Base-by-base conservation (phyloP, 2,888 invertebrate genomes). In the Macrosoma leucophasiata region DNA sequence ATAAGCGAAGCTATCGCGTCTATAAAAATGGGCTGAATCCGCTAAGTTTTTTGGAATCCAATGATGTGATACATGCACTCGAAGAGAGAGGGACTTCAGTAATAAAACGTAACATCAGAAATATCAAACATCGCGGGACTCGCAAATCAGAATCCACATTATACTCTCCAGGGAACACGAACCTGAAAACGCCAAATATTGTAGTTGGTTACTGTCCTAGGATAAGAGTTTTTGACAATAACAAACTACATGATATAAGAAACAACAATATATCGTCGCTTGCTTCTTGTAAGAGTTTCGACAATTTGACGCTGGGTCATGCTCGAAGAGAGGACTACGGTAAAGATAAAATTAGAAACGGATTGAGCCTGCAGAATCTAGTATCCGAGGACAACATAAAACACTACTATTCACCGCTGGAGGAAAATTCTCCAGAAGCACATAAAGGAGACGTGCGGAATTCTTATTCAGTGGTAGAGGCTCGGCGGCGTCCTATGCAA, bases 1-100 rank as follows among this genome's bases (percentile, higher is more conserved):
- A 85, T 52, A 85, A 85, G 47, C 69, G 85, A 29, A 85, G 84
- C 50, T 85, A 85, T 53, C 75, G 75, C 33, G 84, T 85, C 17
- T 81, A 81, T 44, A 85, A 84, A 58, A 76, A 70, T 54, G 84
- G 84, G n/a, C 49, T 68, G 30, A 69, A 50, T 28, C 73, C 82
- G 10, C 48, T 73, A 33, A 58, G 49, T 27, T 52, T 74, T 41
- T 46, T 76, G 39, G 76, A 81, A 44, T 62, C 69, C 2, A 62
- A 59, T 35, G 72, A 73, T 44, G 70, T 75, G 25, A 50, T 77
- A 36, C 65, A 76, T 28, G 67, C 61, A 24, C 58, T 79, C 8
- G 82, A 78, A 53, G 79, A 70, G 29, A 71, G 67, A 53, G 71
- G 75, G 28, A 70, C 79, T 29, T 71, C 71, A 27, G 76, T 74